Evolutionary conservation across 2,888 invertebrate species (phyloP), one percentile per base, ranked within the genome.

Genomic region (Meta bourneti): DNA sequence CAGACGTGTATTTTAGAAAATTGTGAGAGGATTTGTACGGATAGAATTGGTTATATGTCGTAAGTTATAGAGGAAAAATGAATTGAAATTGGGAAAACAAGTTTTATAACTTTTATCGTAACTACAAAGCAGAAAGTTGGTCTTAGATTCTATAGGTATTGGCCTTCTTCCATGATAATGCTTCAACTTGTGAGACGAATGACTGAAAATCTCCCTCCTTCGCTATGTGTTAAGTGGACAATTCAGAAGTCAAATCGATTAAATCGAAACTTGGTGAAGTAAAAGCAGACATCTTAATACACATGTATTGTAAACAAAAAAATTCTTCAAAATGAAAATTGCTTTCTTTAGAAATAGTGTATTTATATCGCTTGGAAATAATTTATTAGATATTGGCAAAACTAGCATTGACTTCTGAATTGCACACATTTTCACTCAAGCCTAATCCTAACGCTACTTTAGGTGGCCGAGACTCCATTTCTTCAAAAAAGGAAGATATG

Each of bases 381-480:
- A 34, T 4, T 34, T 34, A 34, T 34, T 34, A 34, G 34, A 34
- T n/a, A n/a, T 34, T 34, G 4, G 34, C 34, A 34, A 34, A 34
- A 34, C 34, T 4, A 34, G 34, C 61, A 61, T 9, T 16, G 61
- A 61, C 61, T 61, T 61, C 61, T 61, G 61, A 61, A 61, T 9
- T 61, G 61, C 16, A 7, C 61, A 61, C 61, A 16, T 61, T 16
- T 61, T 79, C 19, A 20, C 90, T 90, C 90, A 90, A 90, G 74
- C 85, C 90, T 34, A 74, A 51, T 71, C 90, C 90, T 90, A 90
- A 90, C 49, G n/a, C 20, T 49, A 74, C 75, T 20, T 85, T 90
- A 90, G 85, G 90, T 80, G 85, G 85, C 90, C 90, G 90, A 90
- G 90, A 75, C 69, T 51, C 61, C 74, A 61, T 54, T 84, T 74